Base-by-base conservation (phyloP, 2,888 invertebrate genomes). In the Tromatobia lineatoria region DNA sequence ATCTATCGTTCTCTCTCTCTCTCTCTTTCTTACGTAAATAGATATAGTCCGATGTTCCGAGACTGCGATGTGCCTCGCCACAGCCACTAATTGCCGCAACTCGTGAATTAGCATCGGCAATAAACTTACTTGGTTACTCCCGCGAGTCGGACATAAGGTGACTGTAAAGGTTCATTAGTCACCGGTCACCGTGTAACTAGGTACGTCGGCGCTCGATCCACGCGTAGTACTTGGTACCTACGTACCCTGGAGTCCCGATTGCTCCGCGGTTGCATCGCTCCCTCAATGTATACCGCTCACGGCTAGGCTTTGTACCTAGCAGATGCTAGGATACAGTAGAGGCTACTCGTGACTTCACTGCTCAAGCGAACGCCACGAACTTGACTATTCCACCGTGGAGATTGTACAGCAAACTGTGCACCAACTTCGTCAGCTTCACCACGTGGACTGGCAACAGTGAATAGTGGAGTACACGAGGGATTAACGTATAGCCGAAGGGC, bases 111-210 rank as follows among this genome's bases (percentile, higher is more conserved):
- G 91, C 90, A 91, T 91, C 89, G 87, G 91, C 91, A 91, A 92
- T 92, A 92, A 92, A 92, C 91, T 91, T 87, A 87, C 87, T 87
- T 82, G 75, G 81, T 87, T 88, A 87, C 87, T 89, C 86, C 85
- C 82, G 85, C 85, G 87, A 90, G 90, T 89, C 87, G 88, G 89
- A 91, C 89, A 90, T 90, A 90, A 91, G 91, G 89, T 89, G 91
- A 91, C 90, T 91, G 91, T 91, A 91, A 91, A 92, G 92, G 91
- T 92, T 92, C 92, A 91, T 92, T 92, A 92, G 92, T 92, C 91
- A 92, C 89, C 85, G 90, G 83, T 88, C 87, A 89, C 88, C 89
- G 87, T 90, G 89, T 90, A 91, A 91, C 90, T 87, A 85, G 85
- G 87, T 88, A 85, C 80, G 64, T 82, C 76, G 83, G 61, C 77